These are phyloP conservation scores for Odontomyia ornata DNA, from an alignment of 2,888 invertebrate genomes.

Conservation along the genomic window DNA sequence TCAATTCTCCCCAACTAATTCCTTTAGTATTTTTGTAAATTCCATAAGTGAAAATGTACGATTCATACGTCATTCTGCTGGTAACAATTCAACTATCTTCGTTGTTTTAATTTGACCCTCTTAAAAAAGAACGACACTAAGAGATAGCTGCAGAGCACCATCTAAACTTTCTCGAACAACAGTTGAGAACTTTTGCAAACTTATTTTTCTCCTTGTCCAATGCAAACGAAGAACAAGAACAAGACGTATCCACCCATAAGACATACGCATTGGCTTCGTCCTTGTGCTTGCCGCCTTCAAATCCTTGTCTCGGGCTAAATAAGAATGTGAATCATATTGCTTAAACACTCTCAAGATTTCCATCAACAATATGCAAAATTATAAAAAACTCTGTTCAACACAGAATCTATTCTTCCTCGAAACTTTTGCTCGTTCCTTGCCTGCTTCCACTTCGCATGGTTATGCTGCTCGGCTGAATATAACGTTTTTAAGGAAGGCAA, in stretches of 20 bases:
- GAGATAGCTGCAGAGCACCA: not conserved
- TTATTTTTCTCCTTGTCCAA: not conserved
- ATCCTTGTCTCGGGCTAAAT: not conserved
- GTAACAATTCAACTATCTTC: not conserved
- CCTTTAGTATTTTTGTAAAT: not conserved
- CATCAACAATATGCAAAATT: slow-evolving; percentile 3
- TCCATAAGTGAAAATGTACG: not conserved
- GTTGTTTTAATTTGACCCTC: not conserved
- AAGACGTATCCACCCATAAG: not conserved
- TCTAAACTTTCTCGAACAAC: not conserved
- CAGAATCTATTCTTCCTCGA: not conserved
- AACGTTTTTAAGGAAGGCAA: not conserved
- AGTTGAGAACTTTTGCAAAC: not conserved
- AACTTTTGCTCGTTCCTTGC: not conserved
- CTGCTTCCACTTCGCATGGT: not conserved
- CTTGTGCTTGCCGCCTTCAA: not conserved
- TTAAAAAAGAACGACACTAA: not conserved
- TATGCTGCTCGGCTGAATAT: not conserved
- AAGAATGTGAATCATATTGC: not conserved
- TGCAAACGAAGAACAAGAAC: not conserved
- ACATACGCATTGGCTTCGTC: not conserved
- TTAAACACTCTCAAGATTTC: slow-evolving; percentile 31
- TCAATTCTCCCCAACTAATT: no score
- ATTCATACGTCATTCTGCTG: no score
- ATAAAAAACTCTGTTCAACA: not conserved